These are phyloP conservation scores for Cremastinae sp. DNA, from an alignment of 2,888 invertebrate genomes.

Conservation along the genomic window DNA sequence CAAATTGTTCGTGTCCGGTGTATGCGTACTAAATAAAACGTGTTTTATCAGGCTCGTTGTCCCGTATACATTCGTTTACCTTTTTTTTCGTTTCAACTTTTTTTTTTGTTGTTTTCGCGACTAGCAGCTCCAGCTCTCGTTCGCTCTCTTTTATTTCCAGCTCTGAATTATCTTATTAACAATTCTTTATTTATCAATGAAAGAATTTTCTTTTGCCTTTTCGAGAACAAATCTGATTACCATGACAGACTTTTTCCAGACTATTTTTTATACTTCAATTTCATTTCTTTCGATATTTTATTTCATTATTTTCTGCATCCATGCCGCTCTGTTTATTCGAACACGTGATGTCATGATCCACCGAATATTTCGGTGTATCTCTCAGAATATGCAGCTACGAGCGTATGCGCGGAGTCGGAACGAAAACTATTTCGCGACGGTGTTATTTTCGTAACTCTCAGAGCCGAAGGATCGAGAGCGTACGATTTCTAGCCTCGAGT, in stretches of 20 bases:
- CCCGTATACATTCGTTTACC: conserved; percentile 49
- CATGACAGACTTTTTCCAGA: not conserved
- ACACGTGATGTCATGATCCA: conserved; percentile 56
- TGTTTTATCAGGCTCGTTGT: conserved; percentile 57
- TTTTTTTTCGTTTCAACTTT: not conserved
- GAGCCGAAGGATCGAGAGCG: conserved; percentile 31
- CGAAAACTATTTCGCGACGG: conserved; percentile 10
- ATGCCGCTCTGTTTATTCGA: no score
- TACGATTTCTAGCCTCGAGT: conserved; percentile 20
- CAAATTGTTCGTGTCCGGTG: conserved; percentile 63
- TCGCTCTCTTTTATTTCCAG: not conserved
- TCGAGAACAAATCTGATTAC: not conserved
- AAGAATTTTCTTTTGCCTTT: not conserved
- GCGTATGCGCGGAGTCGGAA: conserved; percentile 11
- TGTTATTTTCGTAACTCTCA: conserved; percentile 51
- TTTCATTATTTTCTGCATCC: not conserved
- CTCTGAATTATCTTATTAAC: not conserved
- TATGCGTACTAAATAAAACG: conserved; percentile 61
- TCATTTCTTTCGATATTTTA: not conserved
- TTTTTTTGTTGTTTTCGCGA: conserved; percentile 4
- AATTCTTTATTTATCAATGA: not conserved
- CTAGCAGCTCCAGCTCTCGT: not conserved
- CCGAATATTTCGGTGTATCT: conserved; percentile 41
- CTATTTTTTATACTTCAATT: not conserved
- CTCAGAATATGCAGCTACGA: not conserved